Percentiles rank a stretch among this genome's conserved stretches.
These are phyloP conservation scores for Amphiura filiformis DNA, from an alignment of 35 echinoderm and acorn worm species.

Conservation along the genomic window DNA sequence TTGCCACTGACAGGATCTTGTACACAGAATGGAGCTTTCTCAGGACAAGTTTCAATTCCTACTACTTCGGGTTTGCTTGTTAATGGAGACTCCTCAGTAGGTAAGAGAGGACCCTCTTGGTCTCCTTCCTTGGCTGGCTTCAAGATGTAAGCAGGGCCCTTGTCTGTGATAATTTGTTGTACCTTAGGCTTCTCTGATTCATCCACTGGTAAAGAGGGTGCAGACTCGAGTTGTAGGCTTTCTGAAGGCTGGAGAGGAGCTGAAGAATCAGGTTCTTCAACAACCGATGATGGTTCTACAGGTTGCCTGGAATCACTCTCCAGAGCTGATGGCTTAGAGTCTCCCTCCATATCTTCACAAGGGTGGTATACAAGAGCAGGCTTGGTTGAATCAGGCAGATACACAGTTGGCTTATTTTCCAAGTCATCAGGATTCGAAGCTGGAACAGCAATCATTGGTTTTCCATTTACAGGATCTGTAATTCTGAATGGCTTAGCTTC, in stretches of 20 bases:
- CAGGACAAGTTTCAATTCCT: background rate
- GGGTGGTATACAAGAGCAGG: slow-evolving; percentile 37
- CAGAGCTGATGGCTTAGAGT: too few species aligned
- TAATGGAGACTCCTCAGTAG: background rate
- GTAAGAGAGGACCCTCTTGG: background rate
- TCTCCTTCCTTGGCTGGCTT: background rate
- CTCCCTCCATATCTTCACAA: background rate
- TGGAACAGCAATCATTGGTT: slow-evolving; percentile 37
- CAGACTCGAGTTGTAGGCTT: too few species aligned
- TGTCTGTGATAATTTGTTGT: background rate
- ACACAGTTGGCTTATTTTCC: slow-evolving; percentile 6
- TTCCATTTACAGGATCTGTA: slow-evolving; percentile 48
- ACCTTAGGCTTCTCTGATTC: background rate
- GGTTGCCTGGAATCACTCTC: background rate
- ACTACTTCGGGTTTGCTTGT: background rate
- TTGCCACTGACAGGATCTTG: background rate
- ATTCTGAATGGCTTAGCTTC: slow-evolving; percentile 1
- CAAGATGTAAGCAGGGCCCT: background rate
- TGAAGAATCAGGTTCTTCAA: too few species aligned
- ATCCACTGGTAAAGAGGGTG: too few species aligned
- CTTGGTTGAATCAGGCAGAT: slow-evolving; percentile 1
- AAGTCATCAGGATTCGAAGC: slow-evolving; percentile 26
- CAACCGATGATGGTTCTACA: too few species aligned
- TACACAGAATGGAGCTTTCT: background rate
- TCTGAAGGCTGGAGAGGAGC: too few species aligned